Evolutionary conservation across 30 jellyfish, hydroid and myxozoan species (phyloP), one percentile per base, ranked within the genome.

Genomic region (Aurelia aurita): DNA sequence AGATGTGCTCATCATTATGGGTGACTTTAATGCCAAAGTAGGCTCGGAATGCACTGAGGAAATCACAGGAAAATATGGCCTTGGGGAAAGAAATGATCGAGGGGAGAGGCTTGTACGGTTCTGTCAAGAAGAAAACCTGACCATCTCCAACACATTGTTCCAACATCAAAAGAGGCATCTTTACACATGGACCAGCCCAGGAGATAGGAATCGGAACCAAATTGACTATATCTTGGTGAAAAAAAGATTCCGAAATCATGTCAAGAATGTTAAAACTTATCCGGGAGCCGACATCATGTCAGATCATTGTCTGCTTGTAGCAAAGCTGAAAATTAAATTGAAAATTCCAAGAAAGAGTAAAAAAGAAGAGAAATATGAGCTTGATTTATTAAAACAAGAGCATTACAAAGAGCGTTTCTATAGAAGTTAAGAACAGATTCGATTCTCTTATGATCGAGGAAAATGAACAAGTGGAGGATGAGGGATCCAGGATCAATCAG

Each of bases 151-250:
- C 49, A 63, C 75, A 26, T 16, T 63, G 27, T 63, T 63, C 9
- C 35, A 63, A 63, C 21, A 63, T 13, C 75, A 53, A 16, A 53
- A 53, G 2, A 53, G 21, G 9, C 64, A 53, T 53, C 21, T n/a
- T n/a, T n/a, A n/a, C n/a, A n/a, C n/a, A n/a, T n/a, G 94, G 88
- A 71, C 29, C 13, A 43, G 87, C 44, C 86, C 82, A 15, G 79
- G 72, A 25, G 74, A 21, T 55, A 3, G 8, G 1, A 58, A 22
- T 6, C 28, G 62, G 64, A 49, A 82, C 49, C 86, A 82, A 44
- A 67, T 82, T 58, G 85, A 81, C 45, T 81, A 65, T 29, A 81
- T 67, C 58, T 18, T 72, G 28, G 49, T 65, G 20, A 47, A 31
- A 3, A 16, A 54, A 44, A 69, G 91, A 81, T 81, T 61, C 47